Percentiles rank a stretch among this genome's conserved stretches.
phyloP scores from a whole-genome alignment of 1,140 invertebrate genomes.

The Psix sp. region DNA sequence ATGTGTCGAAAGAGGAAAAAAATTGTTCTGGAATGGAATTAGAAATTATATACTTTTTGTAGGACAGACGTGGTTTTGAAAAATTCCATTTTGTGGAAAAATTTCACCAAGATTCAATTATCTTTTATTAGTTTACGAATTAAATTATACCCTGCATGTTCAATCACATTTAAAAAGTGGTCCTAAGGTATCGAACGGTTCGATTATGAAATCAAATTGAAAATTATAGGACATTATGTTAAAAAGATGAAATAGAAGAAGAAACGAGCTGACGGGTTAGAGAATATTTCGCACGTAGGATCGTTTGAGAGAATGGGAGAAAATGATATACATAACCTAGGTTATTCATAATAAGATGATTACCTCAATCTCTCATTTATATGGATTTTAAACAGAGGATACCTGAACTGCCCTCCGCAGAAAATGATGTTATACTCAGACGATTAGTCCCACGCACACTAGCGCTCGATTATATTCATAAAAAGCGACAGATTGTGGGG shows the following conservation, averaged over 20 bases:
- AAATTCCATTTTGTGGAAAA: no score
- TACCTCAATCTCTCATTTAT: slow-evolving; percentile 19
- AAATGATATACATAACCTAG: slow-evolving; percentile 33
- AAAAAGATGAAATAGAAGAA: slow-evolving; percentile 12
- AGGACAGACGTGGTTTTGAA: no score
- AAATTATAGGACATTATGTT: slow-evolving; percentile 27
- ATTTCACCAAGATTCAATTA: no score
- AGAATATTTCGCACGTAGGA: slow-evolving; percentile 6
- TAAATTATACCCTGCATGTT: not conserved
- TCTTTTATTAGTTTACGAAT: slow-evolving; percentile 1
- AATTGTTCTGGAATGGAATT: no score
- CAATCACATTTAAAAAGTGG: slow-evolving; percentile 1
- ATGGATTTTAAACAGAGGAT: no score
- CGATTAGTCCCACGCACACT: no score
- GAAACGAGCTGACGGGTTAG: slow-evolving; percentile 1
- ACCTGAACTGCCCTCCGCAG: no score
- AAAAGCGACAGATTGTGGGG: no score
- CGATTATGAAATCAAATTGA: slow-evolving; percentile 14
- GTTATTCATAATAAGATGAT: slow-evolving; percentile 27
- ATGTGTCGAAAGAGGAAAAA: no score
- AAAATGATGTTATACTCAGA: no score
- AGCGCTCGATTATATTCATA: no score
- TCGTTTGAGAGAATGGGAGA: slow-evolving; percentile 4
- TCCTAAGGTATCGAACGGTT: not conserved
- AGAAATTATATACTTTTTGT: no score